Base-by-base conservation (phyloP, 2,797 vertebrate species). In the Menidia menidia region DNA sequence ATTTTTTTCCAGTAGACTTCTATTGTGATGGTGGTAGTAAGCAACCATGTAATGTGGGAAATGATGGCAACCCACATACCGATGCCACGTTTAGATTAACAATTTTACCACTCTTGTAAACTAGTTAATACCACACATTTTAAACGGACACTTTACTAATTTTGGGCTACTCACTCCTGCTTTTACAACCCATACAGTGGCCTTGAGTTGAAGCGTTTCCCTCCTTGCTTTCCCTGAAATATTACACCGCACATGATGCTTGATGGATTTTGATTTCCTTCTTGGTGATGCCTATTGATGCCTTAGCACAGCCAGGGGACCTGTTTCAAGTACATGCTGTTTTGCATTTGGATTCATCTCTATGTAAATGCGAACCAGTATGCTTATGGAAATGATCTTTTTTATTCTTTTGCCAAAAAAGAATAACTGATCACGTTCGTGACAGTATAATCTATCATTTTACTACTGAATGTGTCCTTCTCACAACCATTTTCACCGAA, bases 321-420 rank as follows among this genome's bases (percentile, higher is more conserved):
- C 56, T 66, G 62, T 75, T 85, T 80, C 74, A 83, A 79, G 81
- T 59, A 69, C 71, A 80, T n/a, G 71, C 71, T 18, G 39, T 73
- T 82, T 82, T 91, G 84, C 91, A 88, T 89, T 55, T 70, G 63
- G 61, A 77, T 90, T 90, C 85, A 89, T 91, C 79, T 89, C 83
- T 89, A 86, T 92, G 89, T 84, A 90, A 92, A 93, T 92, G 75
- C 67, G 66, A 87, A 88, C 91, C 88, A 83, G 75, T 72, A 75
- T 87, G 81, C 76, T 84, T 77, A 85, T 88, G 88, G 81, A 87
- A 90, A 88, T 85, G 1, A 59, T 71, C 54, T 59, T 35, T 35
- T 18, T 42, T 12, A 10, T 33, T 67, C 4, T 82, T 86, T 62
- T 62, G 45, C 63, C 50, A 48, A 44, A 64, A 25, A 81, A 87